Conservation (phyloP, 2,888 invertebrate species). For the Agrotis exclamationis region DNA sequence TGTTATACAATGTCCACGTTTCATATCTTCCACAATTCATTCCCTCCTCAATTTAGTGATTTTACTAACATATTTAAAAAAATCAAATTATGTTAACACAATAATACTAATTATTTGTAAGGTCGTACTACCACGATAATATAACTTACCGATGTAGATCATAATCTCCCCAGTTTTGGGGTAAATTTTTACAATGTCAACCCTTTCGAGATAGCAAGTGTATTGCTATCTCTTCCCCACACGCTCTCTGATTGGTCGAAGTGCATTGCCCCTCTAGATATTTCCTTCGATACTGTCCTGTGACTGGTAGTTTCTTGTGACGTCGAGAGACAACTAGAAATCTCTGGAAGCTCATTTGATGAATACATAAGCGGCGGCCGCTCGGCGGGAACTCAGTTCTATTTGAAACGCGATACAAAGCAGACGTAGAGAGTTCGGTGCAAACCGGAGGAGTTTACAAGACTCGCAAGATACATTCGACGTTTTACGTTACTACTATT, state of each 20-base stretch:
- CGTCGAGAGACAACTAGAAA: conserved; percentile 70
- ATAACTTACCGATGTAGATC: too few relatives aligned
- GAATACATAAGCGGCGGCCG: conserved; percentile 74
- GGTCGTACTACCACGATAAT: too few relatives aligned
- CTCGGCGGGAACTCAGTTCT: conserved; percentile 79
- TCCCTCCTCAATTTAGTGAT: too few relatives aligned
- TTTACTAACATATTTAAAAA: too few relatives aligned
- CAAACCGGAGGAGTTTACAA: conserved; percentile 72
- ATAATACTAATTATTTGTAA: too few relatives aligned
- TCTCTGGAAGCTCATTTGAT: conserved; percentile 76
- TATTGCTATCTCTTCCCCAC: conserved; percentile 52
- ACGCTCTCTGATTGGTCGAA: conserved; percentile 70
- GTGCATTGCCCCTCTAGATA: conserved; percentile 70
- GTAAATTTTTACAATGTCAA: not conserved
- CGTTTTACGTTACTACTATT: conserved; percentile 18
- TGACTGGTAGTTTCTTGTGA: conserved; percentile 72
- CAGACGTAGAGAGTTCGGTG: conserved; percentile 74
- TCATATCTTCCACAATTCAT: too few relatives aligned
- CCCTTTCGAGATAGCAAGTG: conserved; percentile 16
- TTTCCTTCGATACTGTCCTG: conserved; percentile 63
- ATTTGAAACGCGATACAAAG: conserved; percentile 81
- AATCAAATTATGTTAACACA: too few relatives aligned
- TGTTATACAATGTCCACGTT: too few relatives aligned
- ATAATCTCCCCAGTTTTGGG: not conserved
- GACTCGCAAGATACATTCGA: conserved; percentile 33